Evolutionary conservation across 2,888 invertebrate species (phyloP), one percentile per base, ranked within the genome.

Genomic region (Dasysyrphus tricinctus): DNA sequence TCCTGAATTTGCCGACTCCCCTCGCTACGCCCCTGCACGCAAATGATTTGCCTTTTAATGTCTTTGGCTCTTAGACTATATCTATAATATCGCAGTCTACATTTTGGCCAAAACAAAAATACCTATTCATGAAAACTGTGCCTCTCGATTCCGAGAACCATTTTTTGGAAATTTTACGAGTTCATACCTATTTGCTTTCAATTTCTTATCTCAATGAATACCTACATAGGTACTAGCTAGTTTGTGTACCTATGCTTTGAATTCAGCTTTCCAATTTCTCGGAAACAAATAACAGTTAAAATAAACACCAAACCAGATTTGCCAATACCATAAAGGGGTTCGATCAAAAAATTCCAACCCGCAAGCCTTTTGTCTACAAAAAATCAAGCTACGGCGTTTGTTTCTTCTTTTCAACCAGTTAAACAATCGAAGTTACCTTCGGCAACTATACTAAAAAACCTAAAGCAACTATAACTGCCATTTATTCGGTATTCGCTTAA

Each of bases 301-400:
- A 49, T 34, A 67, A 67, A 67, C 67, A 67, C 5, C 12, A 49
- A 49, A 49, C 65, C 16, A 65, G 47, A 65, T 65, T 65, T 47
- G 9, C 47, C 47, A 44, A 63, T 37, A 14, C 24, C 14, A 32
- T 32, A 63, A 63, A 63, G n/a, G 3, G 1, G 14, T 44, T 63
- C 11, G 4, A 9, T 44, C 32, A n/a, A 44, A 65, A 65, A 39
- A 42, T 14, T 24, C 3, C 24, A 14, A 24, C 14, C 39, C 5
- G 24, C 14, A 16, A 11, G 32, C 3, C 34, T 34, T 32, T 34
- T 16, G 6, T 29, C 6, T 65, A 3, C 16, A 5, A 14, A 63
- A 24, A 65, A 65, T 39, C 19, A 65, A 65, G 63, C 32, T 47
- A 24, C 3, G 11, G 7, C 5, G 1, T 63, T 63, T 63, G 24